These are phyloP conservation scores for Procambarus virginalis DNA, from an alignment of 1,140 invertebrate genomes.

Conservation along the genomic window DNA sequence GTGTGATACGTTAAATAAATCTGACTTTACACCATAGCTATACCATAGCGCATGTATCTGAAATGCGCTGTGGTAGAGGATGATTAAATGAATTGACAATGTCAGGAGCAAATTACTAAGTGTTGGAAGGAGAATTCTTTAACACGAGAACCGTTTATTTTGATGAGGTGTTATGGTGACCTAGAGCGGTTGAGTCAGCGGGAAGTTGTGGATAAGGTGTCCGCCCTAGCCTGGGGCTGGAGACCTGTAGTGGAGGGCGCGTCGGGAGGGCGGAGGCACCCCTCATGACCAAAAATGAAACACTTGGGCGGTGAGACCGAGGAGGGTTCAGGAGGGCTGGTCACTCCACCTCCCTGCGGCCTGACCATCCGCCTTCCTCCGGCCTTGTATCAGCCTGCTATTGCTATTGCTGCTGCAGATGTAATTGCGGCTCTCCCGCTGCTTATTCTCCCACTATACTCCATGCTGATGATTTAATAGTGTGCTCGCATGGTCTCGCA, in stretches of 20 bases:
- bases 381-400: not conserved
- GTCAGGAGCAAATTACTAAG: too few relatives aligned
- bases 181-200: not conserved
- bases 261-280: not conserved
- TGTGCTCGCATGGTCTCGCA: too few relatives aligned
- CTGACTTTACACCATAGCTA: too few relatives aligned
- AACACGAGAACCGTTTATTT: not conserved
- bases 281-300: slow-evolving; percentile 9
- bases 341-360: not conserved
- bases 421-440: not conserved
- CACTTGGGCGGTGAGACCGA: not conserved
- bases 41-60: too few relatives aligned
- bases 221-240: slow-evolving; percentile 1
- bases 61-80: too few relatives aligned
- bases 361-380: not conserved
- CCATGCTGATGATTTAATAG: too few relatives aligned
- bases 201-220: slow-evolving; percentile 3
- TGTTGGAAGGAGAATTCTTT: too few relatives aligned
- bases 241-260: not conserved
- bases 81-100: too few relatives aligned
- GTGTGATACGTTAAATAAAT: too few relatives aligned
- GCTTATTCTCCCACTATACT: not conserved
- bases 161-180: not conserved
- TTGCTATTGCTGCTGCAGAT: not conserved
- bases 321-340: not conserved